Conservation (phyloP, 2,888 invertebrate species). For the Cosmorhoe ocellata region DNA sequence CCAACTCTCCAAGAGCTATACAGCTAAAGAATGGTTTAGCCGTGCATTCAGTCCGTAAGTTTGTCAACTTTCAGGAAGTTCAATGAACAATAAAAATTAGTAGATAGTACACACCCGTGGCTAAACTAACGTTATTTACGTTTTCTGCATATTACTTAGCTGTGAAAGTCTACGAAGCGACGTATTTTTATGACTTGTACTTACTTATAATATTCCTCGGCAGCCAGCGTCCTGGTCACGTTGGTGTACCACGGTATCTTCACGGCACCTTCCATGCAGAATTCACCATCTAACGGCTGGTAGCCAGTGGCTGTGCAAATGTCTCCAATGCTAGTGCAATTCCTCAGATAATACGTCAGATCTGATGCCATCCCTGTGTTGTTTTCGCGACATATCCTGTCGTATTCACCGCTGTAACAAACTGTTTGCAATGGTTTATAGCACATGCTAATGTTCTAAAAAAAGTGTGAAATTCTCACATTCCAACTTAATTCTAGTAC, state of each 20-base stretch:
- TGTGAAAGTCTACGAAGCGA: too few species aligned
- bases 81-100: too few species aligned
- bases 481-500: too few species aligned
- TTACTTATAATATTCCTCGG: constrained; percentile 87
- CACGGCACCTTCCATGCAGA: constrained; percentile 65
- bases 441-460: too few species aligned
- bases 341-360: constrained; percentile 77
- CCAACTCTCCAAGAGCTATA: too few species aligned
- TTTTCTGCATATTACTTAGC: too few species aligned
- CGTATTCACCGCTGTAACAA: constrained; percentile 86
- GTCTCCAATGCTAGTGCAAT: constrained; percentile 72
- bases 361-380: constrained; percentile 57
- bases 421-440: constrained; percentile 56
- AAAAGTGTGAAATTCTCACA: too few species aligned
- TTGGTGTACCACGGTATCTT: constrained; percentile 75
- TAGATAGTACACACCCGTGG: too few species aligned
- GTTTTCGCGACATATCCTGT: constrained; percentile 71
- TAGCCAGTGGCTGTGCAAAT: constrained; percentile 74
- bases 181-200: constrained; percentile 40
- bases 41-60: too few species aligned
- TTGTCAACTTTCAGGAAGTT: too few species aligned
- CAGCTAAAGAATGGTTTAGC: too few species aligned
- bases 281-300: constrained; percentile 62
- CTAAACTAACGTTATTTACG: too few species aligned
- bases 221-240: constrained; percentile 80